Conservation (phyloP, 2,113 vertebrate species). For the Ochotona princeps region DNA sequence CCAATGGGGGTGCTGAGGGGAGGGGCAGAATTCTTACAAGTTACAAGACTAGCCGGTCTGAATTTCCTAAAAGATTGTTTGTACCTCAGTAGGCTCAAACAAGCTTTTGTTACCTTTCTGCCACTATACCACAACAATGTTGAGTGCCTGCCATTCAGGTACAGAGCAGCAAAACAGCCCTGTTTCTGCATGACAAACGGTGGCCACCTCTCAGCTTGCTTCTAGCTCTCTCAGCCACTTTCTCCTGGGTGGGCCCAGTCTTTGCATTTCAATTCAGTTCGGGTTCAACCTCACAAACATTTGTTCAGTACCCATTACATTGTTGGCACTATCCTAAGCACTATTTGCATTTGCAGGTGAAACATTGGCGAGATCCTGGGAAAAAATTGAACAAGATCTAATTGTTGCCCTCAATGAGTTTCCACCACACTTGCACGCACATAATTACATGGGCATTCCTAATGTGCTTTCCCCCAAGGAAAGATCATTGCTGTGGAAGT, state of each 20-base stretch:
- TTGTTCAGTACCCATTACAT: slow-evolving; percentile 1
- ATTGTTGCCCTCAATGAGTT: background rate
- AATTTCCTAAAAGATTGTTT: slow-evolving; percentile 12
- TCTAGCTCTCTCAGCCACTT: background rate
- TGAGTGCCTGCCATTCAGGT: background rate
- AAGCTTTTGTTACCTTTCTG: slow-evolving; percentile 40
- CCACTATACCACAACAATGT: background rate
- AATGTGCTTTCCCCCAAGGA: background rate
- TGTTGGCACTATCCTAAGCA: background rate
- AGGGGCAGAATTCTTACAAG: background rate
- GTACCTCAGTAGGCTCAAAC: slow-evolving; percentile 7
- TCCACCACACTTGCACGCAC: background rate
- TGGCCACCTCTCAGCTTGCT: background rate
- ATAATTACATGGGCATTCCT: background rate
- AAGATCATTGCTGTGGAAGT: background rate
- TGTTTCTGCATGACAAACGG: slow-evolving; percentile 10
- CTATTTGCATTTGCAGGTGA: background rate
- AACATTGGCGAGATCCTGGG: background rate
- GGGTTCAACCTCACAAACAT: slow-evolving; percentile 2
- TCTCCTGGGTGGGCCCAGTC: background rate
- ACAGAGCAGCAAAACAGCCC: background rate
- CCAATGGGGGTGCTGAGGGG: background rate
- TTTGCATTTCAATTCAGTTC: slow-evolving; percentile 34
- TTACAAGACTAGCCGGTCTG: background rate
- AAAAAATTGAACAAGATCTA: background rate